phyloP scores from a whole-genome alignment of 2,113 vertebrate genomes.

The Brevimyrus niger region DNA sequence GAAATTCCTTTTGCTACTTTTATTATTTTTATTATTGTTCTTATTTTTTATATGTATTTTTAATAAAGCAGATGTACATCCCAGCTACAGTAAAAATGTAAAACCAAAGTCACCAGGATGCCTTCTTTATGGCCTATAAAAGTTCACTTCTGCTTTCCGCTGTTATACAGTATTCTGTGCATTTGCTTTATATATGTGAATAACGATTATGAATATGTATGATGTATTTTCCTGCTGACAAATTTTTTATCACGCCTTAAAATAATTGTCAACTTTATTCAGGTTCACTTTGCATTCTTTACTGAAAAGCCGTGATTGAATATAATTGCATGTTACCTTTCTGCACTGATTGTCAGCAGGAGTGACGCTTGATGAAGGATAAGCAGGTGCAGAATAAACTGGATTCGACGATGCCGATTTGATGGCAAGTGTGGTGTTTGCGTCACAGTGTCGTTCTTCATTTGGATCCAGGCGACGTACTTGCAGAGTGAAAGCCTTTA shows the following conservation, averaged over 20 bases:
- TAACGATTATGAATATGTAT: conserved; percentile 23
- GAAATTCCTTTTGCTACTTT: background rate
- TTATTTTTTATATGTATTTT: background rate
- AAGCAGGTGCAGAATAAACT: background rate
- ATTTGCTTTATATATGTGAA: conserved; percentile 18
- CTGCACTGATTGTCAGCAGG: background rate
- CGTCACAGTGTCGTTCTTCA: background rate
- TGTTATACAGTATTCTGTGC: conserved; percentile 27
- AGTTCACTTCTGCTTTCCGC: conserved; percentile 25
- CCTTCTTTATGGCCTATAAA: background rate
- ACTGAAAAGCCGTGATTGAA: background rate
- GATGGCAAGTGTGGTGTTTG: background rate
- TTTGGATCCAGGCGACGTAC: background rate
- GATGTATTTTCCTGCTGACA: conserved; percentile 28
- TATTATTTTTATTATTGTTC: background rate
- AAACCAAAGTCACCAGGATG: background rate
- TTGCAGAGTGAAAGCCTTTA: background rate
- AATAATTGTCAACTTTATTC: background rate
- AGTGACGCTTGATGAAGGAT: background rate
- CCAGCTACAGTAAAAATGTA: background rate
- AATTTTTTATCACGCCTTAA: conserved; percentile 19
- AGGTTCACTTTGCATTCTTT: background rate
- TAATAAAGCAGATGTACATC: background rate
- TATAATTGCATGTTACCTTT: background rate
- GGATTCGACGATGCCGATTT: background rate